Evolutionary conservation across 2,797 vertebrate genomes (phyloP), one percentile per base, ranked within the genome.

Genomic region (Phrynocephalus guinanensis): DNA sequence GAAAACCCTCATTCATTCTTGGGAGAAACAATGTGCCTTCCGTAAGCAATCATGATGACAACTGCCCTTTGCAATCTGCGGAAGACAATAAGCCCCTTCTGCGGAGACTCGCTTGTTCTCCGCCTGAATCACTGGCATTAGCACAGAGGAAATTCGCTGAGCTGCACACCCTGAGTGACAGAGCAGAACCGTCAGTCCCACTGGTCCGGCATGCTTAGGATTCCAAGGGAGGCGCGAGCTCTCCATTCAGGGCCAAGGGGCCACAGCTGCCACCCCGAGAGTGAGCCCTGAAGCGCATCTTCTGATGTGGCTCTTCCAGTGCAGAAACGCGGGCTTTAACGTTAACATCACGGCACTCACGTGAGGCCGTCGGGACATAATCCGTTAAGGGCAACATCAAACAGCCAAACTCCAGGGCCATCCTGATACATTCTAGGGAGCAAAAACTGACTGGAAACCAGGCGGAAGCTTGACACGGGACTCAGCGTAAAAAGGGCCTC

Each of bases 1-100:
- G 85, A 87, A 87, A 84, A 89, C 63, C 76, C 48, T 68, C 66
- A 86, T 85, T 88, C 56, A 78, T 73, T 30, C 5, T 30, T 67
- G 7, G 5, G 56, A 33, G 71, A 87, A 87, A 83, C 86, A 72
- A 71, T 71, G 60, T 56, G 60, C 48, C 50, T 79, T 79, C 85
- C 68, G 28, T 63, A 80, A 84, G 70, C 24, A 85, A 50, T 80
- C 83, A 70, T 20, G 71, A 63, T 84, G 89, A 85, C 86, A 84
- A 78, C 56, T 52, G 50, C 73, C 83, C 73, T 79, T 91, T 75
- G 73, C 56, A 10, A n/a, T 79, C 79, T 79, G 22, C n/a, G 10
- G 24, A 60, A 87, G 60, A 86, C 85, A 83, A 79, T 83, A 80
- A 38, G 52, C 71, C 60, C 78, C 44, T 33, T 6, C 56, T 56